phyloP scores from a whole-genome alignment of 2,888 invertebrate genomes.

The Sylvicola cinctus region DNA sequence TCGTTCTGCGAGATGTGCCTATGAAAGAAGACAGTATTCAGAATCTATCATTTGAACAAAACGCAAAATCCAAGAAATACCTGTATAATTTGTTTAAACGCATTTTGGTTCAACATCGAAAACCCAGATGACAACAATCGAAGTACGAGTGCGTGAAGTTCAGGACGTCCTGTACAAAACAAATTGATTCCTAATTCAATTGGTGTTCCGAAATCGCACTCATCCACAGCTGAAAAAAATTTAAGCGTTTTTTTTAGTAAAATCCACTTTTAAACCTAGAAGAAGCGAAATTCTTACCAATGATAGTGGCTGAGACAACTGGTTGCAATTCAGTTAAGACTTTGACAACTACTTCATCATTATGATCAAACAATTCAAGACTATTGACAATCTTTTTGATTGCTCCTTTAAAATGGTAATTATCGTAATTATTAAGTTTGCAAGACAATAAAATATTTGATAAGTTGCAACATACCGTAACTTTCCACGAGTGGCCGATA shows the following conservation, averaged over 20 bases:
- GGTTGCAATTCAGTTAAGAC: conserved; percentile 54
- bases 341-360: conserved; percentile 34
- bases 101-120: too few relatives aligned
- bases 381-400: conserved; percentile 48
- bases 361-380: conserved; percentile 33
- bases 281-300: conserved; percentile 17
- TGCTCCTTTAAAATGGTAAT: conserved; percentile 8
- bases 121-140: conserved; percentile 55
- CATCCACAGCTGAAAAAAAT: conserved; percentile 66
- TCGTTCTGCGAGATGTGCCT: too few relatives aligned
- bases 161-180: conserved; percentile 50
- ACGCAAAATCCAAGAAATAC: too few relatives aligned
- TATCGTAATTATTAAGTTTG: not conserved
- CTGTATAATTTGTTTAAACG: too few relatives aligned
- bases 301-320: conserved; percentile 60
- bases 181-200: conserved; percentile 74
- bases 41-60: too few relatives aligned
- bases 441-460: conserved; percentile 3
- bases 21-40: too few relatives aligned
- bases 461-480: conserved; percentile 28
- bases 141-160: conserved; percentile 42
- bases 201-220: conserved; percentile 87
- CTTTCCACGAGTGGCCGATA: conserved; percentile 57
- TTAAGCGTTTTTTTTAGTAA: too few relatives aligned
- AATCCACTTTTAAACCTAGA: not conserved